These are phyloP conservation scores for Aphelenchoides besseyi DNA, from an alignment of 1,140 invertebrate genomes.

Conservation along the genomic window DNA sequence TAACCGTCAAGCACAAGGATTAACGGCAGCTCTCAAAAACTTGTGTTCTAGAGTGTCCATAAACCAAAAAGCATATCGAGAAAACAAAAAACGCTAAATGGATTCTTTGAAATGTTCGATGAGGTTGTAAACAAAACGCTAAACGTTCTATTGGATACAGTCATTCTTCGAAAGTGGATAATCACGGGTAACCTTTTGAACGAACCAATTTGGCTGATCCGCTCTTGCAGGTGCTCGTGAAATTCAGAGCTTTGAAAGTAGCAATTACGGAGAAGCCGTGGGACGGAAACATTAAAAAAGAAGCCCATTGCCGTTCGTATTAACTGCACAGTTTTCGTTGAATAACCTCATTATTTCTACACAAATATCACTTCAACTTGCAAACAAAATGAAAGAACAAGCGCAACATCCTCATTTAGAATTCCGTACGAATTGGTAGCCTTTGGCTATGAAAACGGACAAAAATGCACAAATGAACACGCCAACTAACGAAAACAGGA, in stretches of 20 bases:
- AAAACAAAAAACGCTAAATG: too few species aligned
- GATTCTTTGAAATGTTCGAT: too few species aligned
- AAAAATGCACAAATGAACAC: background rate
- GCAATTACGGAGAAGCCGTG: background rate
- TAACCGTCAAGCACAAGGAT: too few species aligned
- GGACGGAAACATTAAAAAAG: background rate
- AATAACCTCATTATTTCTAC: background rate
- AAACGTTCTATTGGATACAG: too few species aligned
- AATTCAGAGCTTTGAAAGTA: background rate
- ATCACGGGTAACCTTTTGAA: background rate
- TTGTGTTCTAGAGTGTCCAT: too few species aligned
- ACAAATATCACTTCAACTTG: too few species aligned
- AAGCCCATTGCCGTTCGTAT: background rate
- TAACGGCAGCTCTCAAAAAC: too few species aligned
- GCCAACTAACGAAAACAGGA: background rate
- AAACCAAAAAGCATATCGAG: too few species aligned
- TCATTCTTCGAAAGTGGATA: constrained; percentile 1
- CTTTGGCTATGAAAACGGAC: background rate
- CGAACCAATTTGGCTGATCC: background rate
- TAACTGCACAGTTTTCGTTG: background rate
- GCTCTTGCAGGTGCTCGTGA: background rate
- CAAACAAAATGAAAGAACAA: too few species aligned
- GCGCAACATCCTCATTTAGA: background rate
- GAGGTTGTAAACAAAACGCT: too few species aligned
- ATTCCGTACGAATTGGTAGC: background rate